A percentile compares a stretch with the other conserved stretches of the same genome.
phyloP scores from a whole-genome alignment of 2,797 vertebrate genomes.

The Sebastes trivittatus region DNA sequence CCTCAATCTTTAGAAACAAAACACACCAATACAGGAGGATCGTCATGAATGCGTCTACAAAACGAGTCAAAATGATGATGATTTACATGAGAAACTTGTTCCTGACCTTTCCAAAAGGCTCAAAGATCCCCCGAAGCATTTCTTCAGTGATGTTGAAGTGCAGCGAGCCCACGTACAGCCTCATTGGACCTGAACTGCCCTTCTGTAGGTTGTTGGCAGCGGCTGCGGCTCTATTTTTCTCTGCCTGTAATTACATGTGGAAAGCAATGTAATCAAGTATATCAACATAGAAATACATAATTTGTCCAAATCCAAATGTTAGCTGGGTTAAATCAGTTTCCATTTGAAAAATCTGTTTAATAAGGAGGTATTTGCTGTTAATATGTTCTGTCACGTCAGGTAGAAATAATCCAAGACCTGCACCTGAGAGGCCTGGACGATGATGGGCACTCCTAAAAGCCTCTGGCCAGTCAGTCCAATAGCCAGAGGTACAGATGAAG shows the following conservation, averaged over 20 bases:
- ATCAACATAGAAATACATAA: not conserved
- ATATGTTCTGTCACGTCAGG: not conserved
- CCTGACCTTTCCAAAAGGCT: slow-evolving; percentile 95
- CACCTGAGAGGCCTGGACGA: slow-evolving; percentile 98
- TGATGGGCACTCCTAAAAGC: slow-evolving; percentile 96
- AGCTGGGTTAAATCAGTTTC: not conserved
- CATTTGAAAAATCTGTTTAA: not conserved
- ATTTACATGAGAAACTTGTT: not conserved
- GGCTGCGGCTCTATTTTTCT: slow-evolving; percentile 97
- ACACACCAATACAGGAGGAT: not conserved
- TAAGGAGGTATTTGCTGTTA: not conserved
- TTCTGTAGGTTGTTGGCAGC: slow-evolving; percentile 97
- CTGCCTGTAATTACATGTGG: slow-evolving; percentile 83
- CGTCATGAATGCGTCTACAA: not conserved
- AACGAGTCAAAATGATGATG: fast-evolving
- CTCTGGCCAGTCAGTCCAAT: slow-evolving; percentile 97
- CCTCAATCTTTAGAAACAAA: slow-evolving; percentile 88
- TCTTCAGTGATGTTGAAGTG: slow-evolving; percentile 99
- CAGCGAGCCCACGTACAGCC: slow-evolving; percentile 95
- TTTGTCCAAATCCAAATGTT: not conserved
- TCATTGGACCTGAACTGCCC: slow-evolving; percentile 95
- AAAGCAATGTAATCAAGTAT: not conserved
- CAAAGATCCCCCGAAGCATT: slow-evolving; percentile 98
- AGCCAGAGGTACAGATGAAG: slow-evolving; percentile 95
- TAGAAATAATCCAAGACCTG: not conserved